Evolutionary conservation across 2,888 invertebrate genomes (phyloP).

Genomic region (Plagiodera versicolora): DNA sequence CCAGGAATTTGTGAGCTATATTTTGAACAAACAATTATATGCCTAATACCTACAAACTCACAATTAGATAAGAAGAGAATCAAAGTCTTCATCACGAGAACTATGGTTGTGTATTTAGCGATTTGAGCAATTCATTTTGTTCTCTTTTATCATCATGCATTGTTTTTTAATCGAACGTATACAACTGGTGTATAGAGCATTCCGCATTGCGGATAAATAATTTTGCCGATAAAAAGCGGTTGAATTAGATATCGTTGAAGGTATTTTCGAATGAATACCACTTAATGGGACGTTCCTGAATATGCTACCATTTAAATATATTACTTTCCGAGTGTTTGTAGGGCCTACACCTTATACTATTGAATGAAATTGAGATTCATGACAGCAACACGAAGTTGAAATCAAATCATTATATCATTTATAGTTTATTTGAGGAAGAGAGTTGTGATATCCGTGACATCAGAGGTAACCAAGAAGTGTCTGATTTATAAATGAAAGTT

Average conservation of each 20-base stretch:
- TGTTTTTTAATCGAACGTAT: constrained; percentile 39
- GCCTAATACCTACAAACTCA: constrained; percentile 3
- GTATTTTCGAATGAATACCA: constrained; percentile 28
- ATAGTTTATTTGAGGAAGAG: no score
- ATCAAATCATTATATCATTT: no score
- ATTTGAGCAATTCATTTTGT: constrained; percentile 34
- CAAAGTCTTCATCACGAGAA: constrained; percentile 5
- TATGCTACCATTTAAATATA: constrained; percentile 18
- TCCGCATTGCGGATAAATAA: constrained; percentile 40
- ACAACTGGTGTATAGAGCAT: constrained; percentile 38
- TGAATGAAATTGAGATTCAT: neutral
- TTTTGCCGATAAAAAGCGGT: constrained; percentile 36
- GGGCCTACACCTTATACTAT: neutral
- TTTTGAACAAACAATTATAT: neutral
- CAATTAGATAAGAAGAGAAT: constrained; percentile 2
- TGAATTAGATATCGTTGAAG: constrained; percentile 36
- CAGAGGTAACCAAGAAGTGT: no score
- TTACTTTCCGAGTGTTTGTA: neutral
- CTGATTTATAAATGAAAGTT: no score
- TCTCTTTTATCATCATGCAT: constrained; percentile 35
- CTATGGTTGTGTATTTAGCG: constrained; percentile 25
- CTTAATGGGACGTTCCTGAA: constrained; percentile 20
- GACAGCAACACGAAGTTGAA: no score
- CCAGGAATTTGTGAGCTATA: no score
- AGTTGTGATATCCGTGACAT: no score